phyloP scores from a whole-genome alignment of 2,113 vertebrate species.

The Orcinus orca region DNA sequence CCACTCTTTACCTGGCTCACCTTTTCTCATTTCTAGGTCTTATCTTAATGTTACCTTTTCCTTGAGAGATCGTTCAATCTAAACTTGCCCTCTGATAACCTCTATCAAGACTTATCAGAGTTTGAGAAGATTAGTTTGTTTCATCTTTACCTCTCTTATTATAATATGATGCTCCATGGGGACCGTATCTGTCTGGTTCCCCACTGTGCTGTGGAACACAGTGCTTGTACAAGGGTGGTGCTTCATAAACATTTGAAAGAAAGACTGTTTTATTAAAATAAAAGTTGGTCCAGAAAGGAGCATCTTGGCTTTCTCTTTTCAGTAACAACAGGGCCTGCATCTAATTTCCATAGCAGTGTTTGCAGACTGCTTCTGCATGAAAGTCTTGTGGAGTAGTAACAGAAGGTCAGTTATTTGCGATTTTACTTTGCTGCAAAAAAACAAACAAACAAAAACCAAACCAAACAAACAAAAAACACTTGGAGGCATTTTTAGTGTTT shows the following conservation, averaged over 20 bases:
- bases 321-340: background rate
- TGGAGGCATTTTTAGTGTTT: background rate
- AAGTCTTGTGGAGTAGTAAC: background rate
- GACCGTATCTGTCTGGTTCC: background rate
- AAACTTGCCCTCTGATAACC: background rate
- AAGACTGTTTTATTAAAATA: background rate
- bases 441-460: too few species aligned
- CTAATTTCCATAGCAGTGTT: background rate
- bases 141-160: background rate
- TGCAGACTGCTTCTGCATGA: background rate
- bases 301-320: background rate
- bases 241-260: background rate
- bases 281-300: background rate
- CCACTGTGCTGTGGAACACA: fast-evolving
- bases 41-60: background rate
- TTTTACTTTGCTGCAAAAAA: background rate
- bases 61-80: background rate
- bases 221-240: background rate
- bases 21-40: background rate
- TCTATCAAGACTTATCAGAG: background rate
- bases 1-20: background rate
- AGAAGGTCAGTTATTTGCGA: background rate
- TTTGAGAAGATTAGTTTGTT: background rate
- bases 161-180: background rate
- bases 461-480: background rate